Evolutionary conservation across 2,797 vertebrate genomes (phyloP), one percentile per base, ranked within the genome.

Genomic region (Arremon brunneinucha): DNA sequence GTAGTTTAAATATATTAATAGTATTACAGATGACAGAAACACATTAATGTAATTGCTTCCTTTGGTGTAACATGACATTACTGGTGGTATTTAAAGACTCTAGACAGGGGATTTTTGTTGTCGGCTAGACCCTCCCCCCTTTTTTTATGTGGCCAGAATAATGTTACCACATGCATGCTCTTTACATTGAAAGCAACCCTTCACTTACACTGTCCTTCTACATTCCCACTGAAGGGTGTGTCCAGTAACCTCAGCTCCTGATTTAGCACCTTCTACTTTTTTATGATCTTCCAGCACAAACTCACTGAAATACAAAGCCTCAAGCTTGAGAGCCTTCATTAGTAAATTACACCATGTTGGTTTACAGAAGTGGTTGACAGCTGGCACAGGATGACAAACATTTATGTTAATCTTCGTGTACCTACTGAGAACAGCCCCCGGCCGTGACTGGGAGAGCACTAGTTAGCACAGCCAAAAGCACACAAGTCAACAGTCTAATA

Each of bases 61-160:
- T 28, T 70, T 72, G 28, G 26, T 37, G 11, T 44, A 89, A 62
- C 47, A 69, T 20, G 22, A 41, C 17, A 41, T 69, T 39, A 64
- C 3, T 2, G 0, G 16, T 12, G 3, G 24, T 53, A 34, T 71
- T 14, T 30, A 19, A 81, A 78, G 24, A 71, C 14, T 28, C 59
- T 4, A 77, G 43, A 37, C 4, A 15, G 5, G 5, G 21, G 34
- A 63, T 24, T 69, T 70, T 49, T 77, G 8, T n/a, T 52, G 14
- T 11, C 43, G 19, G 26, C 43, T 59, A 30, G 8, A 43, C 4
- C 12, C 8, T 37, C 7, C 10, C 5, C 8, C 4, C 1, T 6
- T 37, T 41, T 27, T 52, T 46, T 14, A 35, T 11, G 11, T 34
- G 34, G 32, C 18, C 1, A 2, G 32, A 75, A 64, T 27, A 35